Conservation (phyloP, 2,888 invertebrate species). For the Tachina fera region DNA sequence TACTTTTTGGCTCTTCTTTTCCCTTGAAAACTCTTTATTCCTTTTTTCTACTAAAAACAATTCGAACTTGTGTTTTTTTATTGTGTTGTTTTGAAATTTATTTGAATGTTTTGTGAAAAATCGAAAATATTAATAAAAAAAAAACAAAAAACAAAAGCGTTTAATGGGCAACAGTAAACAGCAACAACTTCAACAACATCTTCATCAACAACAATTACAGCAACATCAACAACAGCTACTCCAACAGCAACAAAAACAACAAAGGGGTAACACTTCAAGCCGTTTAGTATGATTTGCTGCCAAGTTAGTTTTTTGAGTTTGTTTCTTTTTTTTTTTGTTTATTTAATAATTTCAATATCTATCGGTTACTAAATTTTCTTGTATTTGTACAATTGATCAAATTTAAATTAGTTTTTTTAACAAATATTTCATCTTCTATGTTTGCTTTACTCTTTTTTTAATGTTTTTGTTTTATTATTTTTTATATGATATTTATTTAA, state of each 20-base stretch:
- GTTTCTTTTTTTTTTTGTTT: conserved; percentile 7
- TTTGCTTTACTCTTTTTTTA: conserved; percentile 9
- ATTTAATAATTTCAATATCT: conserved; percentile 23
- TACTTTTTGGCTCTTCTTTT: conserved; percentile 50
- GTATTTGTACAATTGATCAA: conserved; percentile 11
- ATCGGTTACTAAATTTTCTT: conserved; percentile 43
- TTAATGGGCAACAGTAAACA: conserved; percentile 74
- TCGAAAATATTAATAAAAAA: conserved; percentile 32
- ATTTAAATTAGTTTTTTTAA: conserved; percentile 15
- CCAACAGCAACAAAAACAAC: conserved; percentile 76
- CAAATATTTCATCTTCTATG: neutral
- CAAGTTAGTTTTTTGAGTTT: conserved; percentile 79
- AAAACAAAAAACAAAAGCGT: conserved; percentile 71
- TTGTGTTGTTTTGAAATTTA: conserved; percentile 41
- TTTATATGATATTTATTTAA: conserved; percentile 9
- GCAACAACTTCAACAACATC: conserved; percentile 72
- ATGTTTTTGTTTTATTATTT: conserved; percentile 11
- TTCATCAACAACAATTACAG: conserved; percentile 72
- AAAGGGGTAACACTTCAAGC: conserved; percentile 81
- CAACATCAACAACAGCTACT: conserved; percentile 71
- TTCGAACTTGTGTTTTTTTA: conserved; percentile 10
- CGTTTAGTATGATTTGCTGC: conserved; percentile 82
- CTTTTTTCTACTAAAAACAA: conserved; percentile 50
- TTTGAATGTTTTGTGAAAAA: conserved; percentile 26
- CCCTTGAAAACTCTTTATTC: conserved; percentile 20